These are phyloP conservation scores for Acronicta alni DNA, from an alignment of 2,888 invertebrate genomes.

Conservation along the genomic window DNA sequence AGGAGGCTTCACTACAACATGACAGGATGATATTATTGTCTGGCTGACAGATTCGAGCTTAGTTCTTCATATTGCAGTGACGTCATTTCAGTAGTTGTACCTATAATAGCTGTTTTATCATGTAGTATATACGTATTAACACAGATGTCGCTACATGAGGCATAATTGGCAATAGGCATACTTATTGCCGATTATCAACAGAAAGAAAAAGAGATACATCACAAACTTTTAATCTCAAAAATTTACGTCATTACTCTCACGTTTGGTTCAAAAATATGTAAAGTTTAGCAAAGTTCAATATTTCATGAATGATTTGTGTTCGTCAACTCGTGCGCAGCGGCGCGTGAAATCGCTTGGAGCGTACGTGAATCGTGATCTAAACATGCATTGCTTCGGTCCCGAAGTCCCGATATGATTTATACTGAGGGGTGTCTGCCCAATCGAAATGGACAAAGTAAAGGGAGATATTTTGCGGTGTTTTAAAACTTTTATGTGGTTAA, in stretches of 20 bases:
- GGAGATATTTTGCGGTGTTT: conserved; percentile 25
- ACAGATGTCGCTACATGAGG: conserved; percentile 1
- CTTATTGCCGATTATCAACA: background rate
- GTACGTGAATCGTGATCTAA: conserved; percentile 46
- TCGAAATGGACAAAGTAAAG: conserved; percentile 19
- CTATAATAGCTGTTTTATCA: background rate
- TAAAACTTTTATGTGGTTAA: background rate
- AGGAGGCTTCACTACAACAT: too few relatives aligned
- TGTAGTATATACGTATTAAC: background rate
- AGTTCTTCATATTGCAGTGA: too few relatives aligned
- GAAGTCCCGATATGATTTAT: conserved; percentile 48
- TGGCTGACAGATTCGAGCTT: too few relatives aligned
- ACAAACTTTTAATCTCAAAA: background rate
- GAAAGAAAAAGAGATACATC: background rate
- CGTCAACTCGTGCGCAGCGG: conserved; percentile 54
- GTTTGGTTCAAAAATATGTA: conserved; percentile 29
- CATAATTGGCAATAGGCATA: too few relatives aligned
- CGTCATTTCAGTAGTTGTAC: background rate
- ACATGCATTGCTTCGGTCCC: conserved; percentile 33
- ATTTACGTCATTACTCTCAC: background rate
- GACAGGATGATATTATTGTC: too few relatives aligned
- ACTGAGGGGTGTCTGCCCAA: conserved; percentile 32
- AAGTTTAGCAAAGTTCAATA: conserved; percentile 46
- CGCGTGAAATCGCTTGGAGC: conserved; percentile 48
- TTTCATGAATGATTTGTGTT: conserved; percentile 50